These are phyloP conservation scores for Papilio dardanus DNA, from an alignment of 1,140 invertebrate genomes.

Conservation along the genomic window DNA sequence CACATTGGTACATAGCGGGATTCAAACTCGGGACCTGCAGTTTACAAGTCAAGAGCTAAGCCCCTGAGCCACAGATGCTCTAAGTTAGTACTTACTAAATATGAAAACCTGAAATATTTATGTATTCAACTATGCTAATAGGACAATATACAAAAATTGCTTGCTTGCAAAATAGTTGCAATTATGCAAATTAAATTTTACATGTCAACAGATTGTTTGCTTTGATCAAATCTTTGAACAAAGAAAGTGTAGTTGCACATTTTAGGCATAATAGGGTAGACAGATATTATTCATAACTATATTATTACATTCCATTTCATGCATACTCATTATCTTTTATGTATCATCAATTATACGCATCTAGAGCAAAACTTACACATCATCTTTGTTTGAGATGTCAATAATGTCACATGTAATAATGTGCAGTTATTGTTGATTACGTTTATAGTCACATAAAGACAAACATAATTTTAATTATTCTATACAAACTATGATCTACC, in stretches of 20 bases:
- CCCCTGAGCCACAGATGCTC: too few species aligned
- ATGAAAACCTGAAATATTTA: neutral
- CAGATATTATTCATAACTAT: neutral
- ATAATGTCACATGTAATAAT: conserved; percentile 1
- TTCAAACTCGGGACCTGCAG: too few species aligned
- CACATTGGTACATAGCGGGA: too few species aligned
- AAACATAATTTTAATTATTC: neutral
- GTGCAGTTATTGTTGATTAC: neutral
- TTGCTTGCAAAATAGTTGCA: neutral
- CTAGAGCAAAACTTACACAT: neutral
- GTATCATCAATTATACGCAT: conserved; percentile 37
- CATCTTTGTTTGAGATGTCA: conserved; percentile 20
- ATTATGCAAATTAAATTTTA: neutral
- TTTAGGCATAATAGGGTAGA: neutral
- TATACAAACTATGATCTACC: neutral
- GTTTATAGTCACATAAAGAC: neutral
- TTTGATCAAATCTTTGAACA: neutral
- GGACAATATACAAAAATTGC: neutral
- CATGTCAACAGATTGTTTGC: neutral
- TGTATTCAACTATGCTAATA: neutral
- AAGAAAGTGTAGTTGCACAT: neutral
- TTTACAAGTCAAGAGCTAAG: too few species aligned
- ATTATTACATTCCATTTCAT: neutral
- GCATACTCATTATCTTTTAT: conserved; percentile 19
- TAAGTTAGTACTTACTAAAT: too few species aligned